Evolutionary conservation across 2,888 invertebrate genomes (phyloP).

Genomic region (Chloroclysta siterata): DNA sequence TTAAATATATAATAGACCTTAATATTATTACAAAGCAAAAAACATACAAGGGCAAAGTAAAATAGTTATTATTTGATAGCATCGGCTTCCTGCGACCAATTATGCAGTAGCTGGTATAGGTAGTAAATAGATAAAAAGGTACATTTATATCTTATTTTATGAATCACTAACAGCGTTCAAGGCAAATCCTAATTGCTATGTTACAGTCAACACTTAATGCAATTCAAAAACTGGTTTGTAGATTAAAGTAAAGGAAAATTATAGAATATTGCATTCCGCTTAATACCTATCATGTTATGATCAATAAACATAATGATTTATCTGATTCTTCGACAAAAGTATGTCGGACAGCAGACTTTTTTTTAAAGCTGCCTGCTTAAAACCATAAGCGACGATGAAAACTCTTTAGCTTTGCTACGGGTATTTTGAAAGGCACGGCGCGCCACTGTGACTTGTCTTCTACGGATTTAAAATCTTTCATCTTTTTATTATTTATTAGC

Average conservation of each 20-base stretch:
- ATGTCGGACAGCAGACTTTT: neutral
- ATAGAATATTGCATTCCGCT: conserved; percentile 28
- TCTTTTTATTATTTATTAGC: no score
- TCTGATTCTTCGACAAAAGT: neutral
- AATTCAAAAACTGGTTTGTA: conserved; percentile 66
- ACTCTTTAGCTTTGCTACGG: neutral
- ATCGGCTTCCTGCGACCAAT: neutral
- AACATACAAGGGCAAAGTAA: conserved; percentile 4
- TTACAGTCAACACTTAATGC: conserved; percentile 55
- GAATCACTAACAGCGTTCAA: conserved; percentile 52
- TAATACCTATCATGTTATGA: conserved; percentile 8
- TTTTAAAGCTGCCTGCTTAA: no score
- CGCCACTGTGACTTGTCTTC: neutral
- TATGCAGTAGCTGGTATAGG: neutral
- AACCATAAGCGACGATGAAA: neutral
- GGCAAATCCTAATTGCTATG: conserved; percentile 72
- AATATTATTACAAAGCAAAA: neutral
- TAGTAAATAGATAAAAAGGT: neutral
- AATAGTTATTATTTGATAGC: conserved; percentile 2
- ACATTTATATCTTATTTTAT: neutral
- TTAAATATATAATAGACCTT: no score
- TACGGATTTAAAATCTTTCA: no score
- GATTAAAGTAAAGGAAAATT: conserved; percentile 42
- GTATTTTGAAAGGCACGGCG: neutral
- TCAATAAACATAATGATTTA: neutral